Base-by-base conservation (phyloP, 2,888 invertebrate species). In the Odontocolon sp. region DNA sequence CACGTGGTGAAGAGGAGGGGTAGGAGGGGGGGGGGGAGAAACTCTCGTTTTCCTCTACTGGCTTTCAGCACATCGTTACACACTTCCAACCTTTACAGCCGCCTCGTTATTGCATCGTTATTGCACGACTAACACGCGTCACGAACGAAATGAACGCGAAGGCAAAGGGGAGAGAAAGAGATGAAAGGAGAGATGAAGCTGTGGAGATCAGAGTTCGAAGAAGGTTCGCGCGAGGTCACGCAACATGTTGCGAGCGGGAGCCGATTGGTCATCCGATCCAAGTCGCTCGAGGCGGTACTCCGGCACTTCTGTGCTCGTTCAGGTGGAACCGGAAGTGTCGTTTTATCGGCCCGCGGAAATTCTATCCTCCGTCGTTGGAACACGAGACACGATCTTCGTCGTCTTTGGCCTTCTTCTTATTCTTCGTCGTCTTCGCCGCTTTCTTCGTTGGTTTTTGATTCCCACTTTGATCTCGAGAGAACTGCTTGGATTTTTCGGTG, bases 221-320 rank as follows among this genome's bases (percentile, higher is more conserved):
- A 31, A 57, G 54, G 31, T 40, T 54, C 36, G 68, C 68, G 61
- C 40, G 40, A 47, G 61, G 42, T 61, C 61, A 61, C 52, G 64
- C 42, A 84, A 84, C 87, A 86, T 85, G 84, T 87, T 87, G 86
- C 87, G 81, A 74, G 83, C 85, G 84, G 81, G 78, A 76, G 77
- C 71, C 81, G 81, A 84, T 84, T 81, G 85, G 86, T 84, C 85
- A 86, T 81, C 79, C 78, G 85, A 85, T 85, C 83, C 81, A 16
- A 14, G 21, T 57, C 23, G 28, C 47, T 36, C 47, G 61, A n/a
- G 11, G 52, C 61, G 70, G 52, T 52, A 23, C 18, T 31, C 26
- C 26, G 57, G 2, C 38, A n/a, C 36, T n/a, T 26, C 40, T 61
- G 70, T 63, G 79, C 67, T 70, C 77, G 71, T 66, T 79, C 82